Conservation (phyloP, 2,888 invertebrate genomes). For the Drosophila neutralis region DNA sequence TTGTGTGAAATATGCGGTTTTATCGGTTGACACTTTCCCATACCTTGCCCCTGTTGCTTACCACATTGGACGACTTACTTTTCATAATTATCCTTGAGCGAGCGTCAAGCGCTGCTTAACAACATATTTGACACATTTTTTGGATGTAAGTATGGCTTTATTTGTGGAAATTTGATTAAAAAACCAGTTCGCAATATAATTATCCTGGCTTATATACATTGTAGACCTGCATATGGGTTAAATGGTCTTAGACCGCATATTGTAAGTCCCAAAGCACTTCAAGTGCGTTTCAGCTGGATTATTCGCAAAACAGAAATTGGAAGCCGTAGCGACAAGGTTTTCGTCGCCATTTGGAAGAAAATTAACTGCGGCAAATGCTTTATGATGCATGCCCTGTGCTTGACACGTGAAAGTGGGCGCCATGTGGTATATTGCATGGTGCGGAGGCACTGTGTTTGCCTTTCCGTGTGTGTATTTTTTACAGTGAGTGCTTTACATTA, state of each 20-base stretch:
- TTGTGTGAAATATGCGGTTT: neutral
- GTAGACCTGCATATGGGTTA: too few relatives aligned
- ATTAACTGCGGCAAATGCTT: conserved; percentile 13
- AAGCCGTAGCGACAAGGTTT: neutral
- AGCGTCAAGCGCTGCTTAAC: neutral
- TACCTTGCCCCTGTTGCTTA: neutral
- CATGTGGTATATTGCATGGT: conserved; percentile 1
- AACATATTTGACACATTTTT: neutral
- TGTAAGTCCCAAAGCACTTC: neutral
- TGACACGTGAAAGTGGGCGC: neutral
- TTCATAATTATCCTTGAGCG: neutral
- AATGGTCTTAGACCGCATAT: neutral
- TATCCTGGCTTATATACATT: neutral
- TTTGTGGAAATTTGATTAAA: neutral
- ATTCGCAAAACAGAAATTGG: neutral
- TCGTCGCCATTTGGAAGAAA: neutral
- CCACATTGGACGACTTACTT: neutral
- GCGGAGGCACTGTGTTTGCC: conserved; percentile 3
- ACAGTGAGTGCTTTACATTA: conserved; percentile 8
- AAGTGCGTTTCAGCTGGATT: neutral
- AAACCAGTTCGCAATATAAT: neutral
- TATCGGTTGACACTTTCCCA: neutral
- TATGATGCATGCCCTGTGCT: neutral
- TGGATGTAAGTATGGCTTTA: neutral
- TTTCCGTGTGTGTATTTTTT: conserved; percentile 1